Percentiles rank a stretch among this genome's conserved stretches.
Evolutionary conservation across 2,113 vertebrate genomes (phyloP).

Genomic region (Bettongia penicillata): DNA sequence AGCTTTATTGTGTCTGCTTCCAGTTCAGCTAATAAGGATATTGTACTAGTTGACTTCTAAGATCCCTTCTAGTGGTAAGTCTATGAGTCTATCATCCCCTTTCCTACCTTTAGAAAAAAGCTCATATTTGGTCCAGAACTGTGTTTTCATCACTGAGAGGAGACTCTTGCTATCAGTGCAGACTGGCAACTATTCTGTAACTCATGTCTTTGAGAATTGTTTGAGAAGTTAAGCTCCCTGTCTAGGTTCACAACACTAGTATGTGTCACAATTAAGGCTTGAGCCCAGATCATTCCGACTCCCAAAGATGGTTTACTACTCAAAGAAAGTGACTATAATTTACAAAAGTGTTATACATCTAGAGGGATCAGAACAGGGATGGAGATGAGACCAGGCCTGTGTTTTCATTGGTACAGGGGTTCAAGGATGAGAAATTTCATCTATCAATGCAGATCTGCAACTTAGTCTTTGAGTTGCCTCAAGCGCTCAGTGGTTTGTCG

Average conservation of each 20-base stretch:
- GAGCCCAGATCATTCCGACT: not conserved
- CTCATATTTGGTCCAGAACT: not conserved
- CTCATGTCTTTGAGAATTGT: not conserved
- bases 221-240: not conserved
- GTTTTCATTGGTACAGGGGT: not conserved
- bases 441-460: not conserved
- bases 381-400: not conserved
- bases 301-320: not conserved
- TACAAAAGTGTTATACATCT: not conserved
- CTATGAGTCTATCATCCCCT: not conserved
- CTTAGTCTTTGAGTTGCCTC: not conserved
- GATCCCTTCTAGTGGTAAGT: not conserved
- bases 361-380: not conserved
- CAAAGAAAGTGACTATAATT: not conserved
- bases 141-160: no score
- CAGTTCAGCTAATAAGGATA: not conserved
- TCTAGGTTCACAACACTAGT: not conserved
- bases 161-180: no score
- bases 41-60: not conserved
- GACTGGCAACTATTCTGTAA: not conserved
- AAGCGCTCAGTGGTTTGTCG: not conserved
- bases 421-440: not conserved
- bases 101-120: not conserved
- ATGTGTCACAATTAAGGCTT: not conserved
- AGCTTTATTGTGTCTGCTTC: conserved; percentile 30